Conservation (phyloP, 2,888 invertebrate genomes). For the Neuroscelio doddi region DNA sequence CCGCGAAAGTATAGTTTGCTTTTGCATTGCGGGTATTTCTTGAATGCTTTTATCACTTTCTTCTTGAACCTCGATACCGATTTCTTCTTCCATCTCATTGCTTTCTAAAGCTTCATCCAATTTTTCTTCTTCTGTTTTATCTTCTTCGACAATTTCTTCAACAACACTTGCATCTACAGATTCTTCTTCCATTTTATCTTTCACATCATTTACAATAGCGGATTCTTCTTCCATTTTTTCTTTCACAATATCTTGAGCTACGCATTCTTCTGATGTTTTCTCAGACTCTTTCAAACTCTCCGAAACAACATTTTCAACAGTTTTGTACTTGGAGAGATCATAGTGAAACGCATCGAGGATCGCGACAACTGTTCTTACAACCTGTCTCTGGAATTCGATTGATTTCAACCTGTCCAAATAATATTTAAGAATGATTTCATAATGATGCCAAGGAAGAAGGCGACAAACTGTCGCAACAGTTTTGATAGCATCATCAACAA, state of each 20-base stretch:
- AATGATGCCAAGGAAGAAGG: conserved; percentile 91
- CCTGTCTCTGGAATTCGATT: conserved; percentile 86
- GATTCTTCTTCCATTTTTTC: conserved; percentile 48
- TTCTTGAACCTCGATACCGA: no score
- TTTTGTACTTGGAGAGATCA: conserved; percentile 81
- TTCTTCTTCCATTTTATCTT: conserved; percentile 46
- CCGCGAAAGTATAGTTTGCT: conserved; percentile 76
- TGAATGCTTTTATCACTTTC: conserved; percentile 46
- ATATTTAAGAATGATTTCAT: conserved; percentile 85
- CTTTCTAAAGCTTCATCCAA: conserved; percentile 62
- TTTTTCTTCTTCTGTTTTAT: conserved; percentile 68
- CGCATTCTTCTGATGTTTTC: conserved; percentile 10
- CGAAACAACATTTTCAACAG: conserved; percentile 25
- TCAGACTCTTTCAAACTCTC: conserved; percentile 19
- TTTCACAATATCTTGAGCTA: conserved; percentile 9
- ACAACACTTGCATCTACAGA: conserved; percentile 58
- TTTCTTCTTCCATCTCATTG: conserved; percentile 48
- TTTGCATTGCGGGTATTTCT: conserved; percentile 67
- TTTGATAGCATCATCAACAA: conserved; percentile 90
- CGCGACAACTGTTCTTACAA: conserved; percentile 83
- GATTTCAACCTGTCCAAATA: conserved; percentile 86
- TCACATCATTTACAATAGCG: conserved; percentile 42
- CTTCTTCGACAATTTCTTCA: conserved; percentile 69
- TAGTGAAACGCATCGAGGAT: conserved; percentile 95
- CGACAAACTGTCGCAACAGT: conserved; percentile 84